Conservation (phyloP, 2,797 vertebrate genomes). For the Gallinago solitaria region DNA sequence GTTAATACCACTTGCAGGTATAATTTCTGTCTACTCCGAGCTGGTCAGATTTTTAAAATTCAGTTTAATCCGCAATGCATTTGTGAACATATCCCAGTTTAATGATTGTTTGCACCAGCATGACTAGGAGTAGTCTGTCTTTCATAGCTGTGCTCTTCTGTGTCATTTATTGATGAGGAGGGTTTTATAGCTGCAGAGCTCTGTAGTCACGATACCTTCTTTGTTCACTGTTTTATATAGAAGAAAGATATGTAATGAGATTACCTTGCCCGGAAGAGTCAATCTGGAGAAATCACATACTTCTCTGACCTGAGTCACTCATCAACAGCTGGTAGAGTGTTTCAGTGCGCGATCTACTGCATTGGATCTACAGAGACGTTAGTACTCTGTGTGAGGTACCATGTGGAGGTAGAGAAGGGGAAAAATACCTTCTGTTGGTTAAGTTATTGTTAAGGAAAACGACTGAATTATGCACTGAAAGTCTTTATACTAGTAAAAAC, state of each 20-base stretch:
- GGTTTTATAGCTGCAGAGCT: background rate
- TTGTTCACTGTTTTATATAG: background rate
- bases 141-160: background rate
- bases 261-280: background rate
- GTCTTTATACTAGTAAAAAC: background rate
- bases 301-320: background rate
- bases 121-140: background rate
- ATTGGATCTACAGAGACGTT: background rate
- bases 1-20: slow-evolving; percentile 37
- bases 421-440: background rate
- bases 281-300: background rate
- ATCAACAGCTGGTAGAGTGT: background rate
- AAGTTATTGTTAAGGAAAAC: background rate
- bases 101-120: background rate
- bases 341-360: background rate
- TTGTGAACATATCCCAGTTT: background rate
- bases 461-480: background rate
- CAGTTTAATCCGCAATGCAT: slow-evolving; percentile 46
- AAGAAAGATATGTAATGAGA: background rate
- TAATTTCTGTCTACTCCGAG: slow-evolving; percentile 38
- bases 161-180: background rate
- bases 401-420: background rate
- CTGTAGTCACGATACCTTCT: background rate
- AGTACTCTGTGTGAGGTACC: background rate
- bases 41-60: background rate